Evolutionary conservation across 1,140 invertebrate genomes (phyloP).

Genomic region (Drosophila micromelanica): DNA sequence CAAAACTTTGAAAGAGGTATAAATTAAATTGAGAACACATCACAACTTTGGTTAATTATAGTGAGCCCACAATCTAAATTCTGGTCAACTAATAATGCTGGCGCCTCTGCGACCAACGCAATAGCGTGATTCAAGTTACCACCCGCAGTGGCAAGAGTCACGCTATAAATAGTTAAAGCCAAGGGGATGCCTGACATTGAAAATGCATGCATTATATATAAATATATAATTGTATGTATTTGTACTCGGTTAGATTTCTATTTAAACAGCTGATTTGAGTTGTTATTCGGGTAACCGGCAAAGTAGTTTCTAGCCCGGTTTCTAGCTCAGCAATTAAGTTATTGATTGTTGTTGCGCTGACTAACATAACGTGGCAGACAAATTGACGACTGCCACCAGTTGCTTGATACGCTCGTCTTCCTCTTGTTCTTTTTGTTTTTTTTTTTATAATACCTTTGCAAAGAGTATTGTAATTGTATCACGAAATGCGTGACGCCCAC

Average conservation of each 20-base stretch:
- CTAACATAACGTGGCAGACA: constrained; percentile 49
- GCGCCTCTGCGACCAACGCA: constrained; percentile 29
- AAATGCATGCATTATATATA: not conserved
- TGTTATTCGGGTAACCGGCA: constrained; percentile 24
- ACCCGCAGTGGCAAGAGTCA: constrained; percentile 33
- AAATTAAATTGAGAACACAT: not conserved
- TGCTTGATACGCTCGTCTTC: constrained; percentile 18
- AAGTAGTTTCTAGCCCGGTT: constrained; percentile 21
- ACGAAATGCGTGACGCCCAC: not conserved
- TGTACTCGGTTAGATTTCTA: no score
- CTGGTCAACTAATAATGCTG: constrained; percentile 4
- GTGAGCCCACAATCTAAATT: constrained; percentile 1
- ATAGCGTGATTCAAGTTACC: constrained; percentile 35
- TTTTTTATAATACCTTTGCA: constrained; percentile 1
- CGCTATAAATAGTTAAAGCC: constrained; percentile 39
- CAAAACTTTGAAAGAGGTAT: not conserved
- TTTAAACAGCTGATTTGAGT: constrained; percentile 60
- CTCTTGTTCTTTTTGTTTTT: not conserved
- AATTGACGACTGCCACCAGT: constrained; percentile 68
- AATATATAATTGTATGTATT: not conserved
- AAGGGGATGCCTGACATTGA: constrained; percentile 33
- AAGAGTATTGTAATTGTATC: not conserved
- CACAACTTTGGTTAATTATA: constrained; percentile 4
- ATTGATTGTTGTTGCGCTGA: constrained; percentile 53
- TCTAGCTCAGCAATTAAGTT: constrained; percentile 62